Evolutionary conservation across 2,113 vertebrate genomes (phyloP), one percentile per base, ranked within the genome.

Genomic region (Ailurus styani): DNA sequence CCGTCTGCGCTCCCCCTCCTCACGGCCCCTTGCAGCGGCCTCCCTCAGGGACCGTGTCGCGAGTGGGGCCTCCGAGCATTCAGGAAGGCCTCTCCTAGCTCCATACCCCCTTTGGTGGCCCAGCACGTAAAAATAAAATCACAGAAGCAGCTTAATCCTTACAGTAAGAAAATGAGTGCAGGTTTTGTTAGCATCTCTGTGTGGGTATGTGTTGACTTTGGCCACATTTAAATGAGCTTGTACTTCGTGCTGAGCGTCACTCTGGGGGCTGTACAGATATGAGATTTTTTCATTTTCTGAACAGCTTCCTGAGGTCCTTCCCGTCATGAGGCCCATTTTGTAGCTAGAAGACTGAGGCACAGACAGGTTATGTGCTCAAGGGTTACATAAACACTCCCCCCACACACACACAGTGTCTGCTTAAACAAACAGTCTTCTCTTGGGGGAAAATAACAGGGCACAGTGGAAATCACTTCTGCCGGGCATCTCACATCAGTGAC

Each of bases 61-160:
- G n/a, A 2, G 1, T 3, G 29, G 82, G 20, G 47, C 42, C 9
- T 50, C 62, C 6, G 54, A 29, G 54, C 42, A 20, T 6, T 62
- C 27, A 1, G 1, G 55, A 25, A 4, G 55, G 9, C 29, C 31
- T 27, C 17, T 34, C 13, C 2, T 1, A 20, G 20, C 31, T 15
- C 66, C 3, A 2, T 2, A 2, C 9, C 55, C 20, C 23, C 34
- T 8, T 10, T 23, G 11, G 34, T 31, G 77, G 29, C 29, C 62
- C 31, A 20, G 70, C 40, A 4, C 20, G 14, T 55, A 42, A 47
- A 66, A n/a, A 8, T 23, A 34, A 42, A n/a, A 8, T n/a, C 42
- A 40, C 3, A 20, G 27, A 72, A 12, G 20, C 8, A 27, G 29
- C 5, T 37, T 47, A 20, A 50, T 72, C 50, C 45, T 83, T 23